Conservation (phyloP, 2,113 vertebrate species). For the Prionailurus viverrinus region DNA sequence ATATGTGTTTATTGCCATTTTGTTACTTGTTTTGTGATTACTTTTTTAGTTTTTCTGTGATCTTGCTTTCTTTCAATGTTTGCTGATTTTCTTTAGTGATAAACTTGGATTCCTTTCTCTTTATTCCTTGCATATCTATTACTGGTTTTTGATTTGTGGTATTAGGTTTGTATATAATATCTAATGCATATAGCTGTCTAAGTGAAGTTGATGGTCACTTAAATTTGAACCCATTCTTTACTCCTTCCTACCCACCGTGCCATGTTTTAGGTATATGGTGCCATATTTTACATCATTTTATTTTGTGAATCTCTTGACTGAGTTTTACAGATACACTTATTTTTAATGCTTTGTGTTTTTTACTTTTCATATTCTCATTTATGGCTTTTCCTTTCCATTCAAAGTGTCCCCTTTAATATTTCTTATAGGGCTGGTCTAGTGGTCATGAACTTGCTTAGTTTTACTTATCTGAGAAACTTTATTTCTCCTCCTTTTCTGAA, state of each 20-base stretch:
- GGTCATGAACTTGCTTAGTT: not conserved
- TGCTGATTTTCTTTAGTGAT: not conserved
- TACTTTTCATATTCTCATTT: not conserved
- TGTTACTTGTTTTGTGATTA: not conserved
- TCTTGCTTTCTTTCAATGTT: not conserved
- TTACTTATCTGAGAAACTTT: not conserved
- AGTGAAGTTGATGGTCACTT: not conserved
- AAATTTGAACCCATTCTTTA: not conserved
- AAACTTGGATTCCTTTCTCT: not conserved
- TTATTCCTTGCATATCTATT: not conserved
- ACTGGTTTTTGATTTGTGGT: not conserved
- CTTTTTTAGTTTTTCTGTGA: not conserved
- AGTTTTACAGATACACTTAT: not conserved
- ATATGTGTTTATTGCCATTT: not conserved
- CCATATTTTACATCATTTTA: not conserved
- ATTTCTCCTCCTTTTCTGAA: not conserved
- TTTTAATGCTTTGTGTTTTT: not conserved
- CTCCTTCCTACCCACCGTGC: not conserved
- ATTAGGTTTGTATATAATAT: not conserved
- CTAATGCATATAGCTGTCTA: not conserved
- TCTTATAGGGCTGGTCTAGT: not conserved
- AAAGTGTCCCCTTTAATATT: not conserved
- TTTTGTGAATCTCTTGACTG: not conserved
- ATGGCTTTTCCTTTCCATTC: not conserved
- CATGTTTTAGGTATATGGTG: not conserved